Evolutionary conservation across 2,113 vertebrate species (phyloP), one percentile per base, ranked within the genome.

Genomic region (Serilophus lunatus): DNA sequence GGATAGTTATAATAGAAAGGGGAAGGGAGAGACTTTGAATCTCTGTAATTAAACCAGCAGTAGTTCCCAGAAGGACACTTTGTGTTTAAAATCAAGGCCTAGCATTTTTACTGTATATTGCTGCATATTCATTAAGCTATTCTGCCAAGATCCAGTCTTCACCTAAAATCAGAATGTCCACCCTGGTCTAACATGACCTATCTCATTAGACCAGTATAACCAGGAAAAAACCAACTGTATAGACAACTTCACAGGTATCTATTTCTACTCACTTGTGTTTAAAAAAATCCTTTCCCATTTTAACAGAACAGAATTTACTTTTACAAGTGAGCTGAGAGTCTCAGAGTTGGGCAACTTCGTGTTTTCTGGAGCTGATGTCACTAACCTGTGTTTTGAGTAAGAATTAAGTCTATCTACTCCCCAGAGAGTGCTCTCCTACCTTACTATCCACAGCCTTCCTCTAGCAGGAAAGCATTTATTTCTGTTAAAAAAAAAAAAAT

Each of bases 21-120:
- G 44, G 78, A 86, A 78, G 24, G 70, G 51, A 91, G 25, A 44
- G 45, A 38, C 33, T 93, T 92, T 78, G 69, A 96, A 9, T 61
- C 68, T 86, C 86, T 82, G 60, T 93, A 86, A 92, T 95, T 92
- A 96, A 93, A 93, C 24, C 57, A 81, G 76, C 40, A 86, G 51
- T 16, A 78, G 56, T 8, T 91, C 94, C 83, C 95, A 84, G 38
- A 74, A 83, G 80, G 69, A 54, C 38, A 35, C 24, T 63, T 61
- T 6, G 14, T 78, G 64, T 81, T 69, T 94, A 51, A 86, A 93
- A 84, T 60, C 44, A 91, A 94, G 72, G 69, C 45, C 50, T 94
- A 33, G 69, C 60, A 44, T 71, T 96, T 75, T 71, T 44, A n/a
- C 15, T 38, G 23, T 33, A 20, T 61, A 36, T 38, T 45, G 20